These are phyloP conservation scores for Orthosia gothica DNA, from an alignment of 2,888 invertebrate genomes.

Conservation along the genomic window DNA sequence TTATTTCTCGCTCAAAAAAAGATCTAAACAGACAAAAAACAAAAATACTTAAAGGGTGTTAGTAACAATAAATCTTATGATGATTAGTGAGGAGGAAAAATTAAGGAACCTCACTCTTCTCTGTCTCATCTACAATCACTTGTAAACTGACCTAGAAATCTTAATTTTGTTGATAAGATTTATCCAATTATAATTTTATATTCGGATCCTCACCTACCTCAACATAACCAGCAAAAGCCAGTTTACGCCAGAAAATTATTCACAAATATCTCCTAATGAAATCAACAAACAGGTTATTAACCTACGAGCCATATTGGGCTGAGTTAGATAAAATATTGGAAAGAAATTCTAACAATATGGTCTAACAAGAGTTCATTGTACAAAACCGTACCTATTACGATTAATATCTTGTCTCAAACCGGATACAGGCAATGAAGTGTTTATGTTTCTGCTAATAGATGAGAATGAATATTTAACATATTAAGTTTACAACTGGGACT, in stretches of 20 bases:
- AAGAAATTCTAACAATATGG: constrained; percentile 34
- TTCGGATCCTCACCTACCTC: constrained; percentile 34
- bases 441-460: constrained; percentile 41
- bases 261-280: constrained; percentile 2
- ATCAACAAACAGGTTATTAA: constrained; percentile 45
- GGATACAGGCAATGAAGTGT: constrained; percentile 62
- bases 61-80: no score
- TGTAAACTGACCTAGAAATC: background rate
- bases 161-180: constrained; percentile 1
- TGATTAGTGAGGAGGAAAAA: background rate
- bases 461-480: constrained; percentile 52
- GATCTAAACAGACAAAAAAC: no score
- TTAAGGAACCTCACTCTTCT: background rate
- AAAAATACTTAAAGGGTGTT: no score
- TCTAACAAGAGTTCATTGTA: constrained; percentile 66
- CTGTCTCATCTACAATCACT: background rate
- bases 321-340: constrained; percentile 53
- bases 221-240: constrained; percentile 9
- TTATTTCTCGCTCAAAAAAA: no score
- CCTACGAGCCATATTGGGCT: constrained; percentile 29
- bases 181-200: background rate
- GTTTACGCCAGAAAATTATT: background rate
- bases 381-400: constrained; percentile 57
- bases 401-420: constrained; percentile 65
- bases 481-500: constrained; percentile 6